phyloP scores from a whole-genome alignment of 2,888 invertebrate species.

The Tuta absoluta region DNA sequence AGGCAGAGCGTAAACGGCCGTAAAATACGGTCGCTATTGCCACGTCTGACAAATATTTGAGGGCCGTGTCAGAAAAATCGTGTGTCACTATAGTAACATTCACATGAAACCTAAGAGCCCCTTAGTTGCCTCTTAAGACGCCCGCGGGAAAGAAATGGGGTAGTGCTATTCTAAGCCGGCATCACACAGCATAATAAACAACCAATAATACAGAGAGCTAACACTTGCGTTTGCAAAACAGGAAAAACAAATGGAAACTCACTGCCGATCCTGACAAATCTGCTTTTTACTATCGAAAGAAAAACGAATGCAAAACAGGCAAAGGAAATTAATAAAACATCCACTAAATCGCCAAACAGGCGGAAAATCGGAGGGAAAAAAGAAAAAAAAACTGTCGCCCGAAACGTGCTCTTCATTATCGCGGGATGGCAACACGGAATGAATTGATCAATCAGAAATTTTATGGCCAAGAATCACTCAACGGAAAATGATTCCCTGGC shows the following conservation, averaged over 20 bases:
- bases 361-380: slow-evolving; percentile 65
- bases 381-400: slow-evolving; percentile 63
- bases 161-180: too few relatives aligned
- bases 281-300: slow-evolving; percentile 61
- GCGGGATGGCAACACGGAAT: slow-evolving; percentile 73
- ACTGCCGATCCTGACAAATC: slow-evolving; percentile 42
- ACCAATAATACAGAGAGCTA: too few relatives aligned
- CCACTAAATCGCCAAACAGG: slow-evolving; percentile 75
- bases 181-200: too few relatives aligned
- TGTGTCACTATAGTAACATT: too few relatives aligned
- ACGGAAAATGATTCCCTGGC: slow-evolving; percentile 78
- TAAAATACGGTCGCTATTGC: too few relatives aligned
- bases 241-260: slow-evolving; percentile 19
- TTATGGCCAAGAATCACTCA: slow-evolving; percentile 80
- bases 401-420: slow-evolving; percentile 76
- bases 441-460: slow-evolving; percentile 81
- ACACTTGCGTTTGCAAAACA: too few relatives aligned
- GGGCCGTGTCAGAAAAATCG: too few relatives aligned
- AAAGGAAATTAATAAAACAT: slow-evolving; percentile 75
- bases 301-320: slow-evolving; percentile 41
- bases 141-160: too few relatives aligned
- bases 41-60: too few relatives aligned
- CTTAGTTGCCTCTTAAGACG: too few relatives aligned
- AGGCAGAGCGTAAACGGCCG: too few relatives aligned
- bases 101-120: too few relatives aligned